Evolutionary conservation across 2,113 vertebrate genomes (phyloP).

Genomic region (Theristicus caerulescens): DNA sequence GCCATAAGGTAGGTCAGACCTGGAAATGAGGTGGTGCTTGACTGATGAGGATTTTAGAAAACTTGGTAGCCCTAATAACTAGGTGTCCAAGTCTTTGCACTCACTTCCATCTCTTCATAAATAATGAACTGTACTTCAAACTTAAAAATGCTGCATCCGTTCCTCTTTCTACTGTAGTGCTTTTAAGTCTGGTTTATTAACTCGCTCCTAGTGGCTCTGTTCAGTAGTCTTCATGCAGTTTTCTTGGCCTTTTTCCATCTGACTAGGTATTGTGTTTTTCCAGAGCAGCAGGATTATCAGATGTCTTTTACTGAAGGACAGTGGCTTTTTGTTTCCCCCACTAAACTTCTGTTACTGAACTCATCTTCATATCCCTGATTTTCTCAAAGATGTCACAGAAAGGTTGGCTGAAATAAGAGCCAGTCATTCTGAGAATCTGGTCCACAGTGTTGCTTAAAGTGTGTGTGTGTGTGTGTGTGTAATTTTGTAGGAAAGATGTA

Average conservation of each 20-base stretch:
- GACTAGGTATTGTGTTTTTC: background rate
- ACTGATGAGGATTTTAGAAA: background rate
- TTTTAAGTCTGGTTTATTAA: background rate
- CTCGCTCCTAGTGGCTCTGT: background rate
- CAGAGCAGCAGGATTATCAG: background rate
- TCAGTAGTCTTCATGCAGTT: background rate
- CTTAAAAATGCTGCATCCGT: background rate
- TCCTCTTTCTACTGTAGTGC: background rate
- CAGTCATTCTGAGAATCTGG: background rate
- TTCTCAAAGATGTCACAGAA: background rate
- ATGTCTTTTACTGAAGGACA: background rate
- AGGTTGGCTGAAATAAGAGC: background rate
- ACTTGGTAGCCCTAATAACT: background rate
- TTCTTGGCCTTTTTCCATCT: background rate
- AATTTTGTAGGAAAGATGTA: background rate
- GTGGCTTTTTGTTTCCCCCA: background rate
- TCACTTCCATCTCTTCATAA: background rate
- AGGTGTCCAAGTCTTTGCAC: background rate
- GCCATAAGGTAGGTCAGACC: slow-evolving; percentile 86
- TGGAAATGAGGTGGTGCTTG: background rate
- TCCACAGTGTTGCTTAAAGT: background rate
- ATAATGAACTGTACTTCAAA: background rate
- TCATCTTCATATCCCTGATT: background rate
- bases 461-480: background rate
- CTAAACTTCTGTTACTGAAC: background rate